Conservation (phyloP, 1,140 invertebrate species). For the Drosophila bocqueti region DNA sequence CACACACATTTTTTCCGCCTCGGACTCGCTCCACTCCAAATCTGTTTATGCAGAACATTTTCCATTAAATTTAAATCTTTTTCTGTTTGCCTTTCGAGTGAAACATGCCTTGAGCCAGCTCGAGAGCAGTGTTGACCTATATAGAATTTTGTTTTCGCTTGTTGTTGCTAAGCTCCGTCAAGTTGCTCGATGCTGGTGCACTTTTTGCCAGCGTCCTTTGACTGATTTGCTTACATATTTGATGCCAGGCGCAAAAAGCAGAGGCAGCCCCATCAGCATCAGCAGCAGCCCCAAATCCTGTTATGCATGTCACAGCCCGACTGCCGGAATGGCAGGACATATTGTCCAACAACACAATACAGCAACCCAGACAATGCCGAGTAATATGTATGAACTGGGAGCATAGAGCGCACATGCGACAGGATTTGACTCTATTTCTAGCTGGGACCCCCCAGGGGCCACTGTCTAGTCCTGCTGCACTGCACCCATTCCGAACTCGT, state of each 20-base stretch:
- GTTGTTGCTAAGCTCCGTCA: constrained; percentile 36
- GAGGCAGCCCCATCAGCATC: constrained; percentile 19
- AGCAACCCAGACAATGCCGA: constrained; percentile 42
- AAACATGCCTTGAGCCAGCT: constrained; percentile 31
- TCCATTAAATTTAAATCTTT: constrained; percentile 49
- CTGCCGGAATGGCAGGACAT: constrained; percentile 25
- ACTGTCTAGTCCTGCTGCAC: constrained; percentile 7
- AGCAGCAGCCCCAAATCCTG: constrained; percentile 54
- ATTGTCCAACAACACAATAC: constrained; percentile 29
- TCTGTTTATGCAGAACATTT: constrained; percentile 46
- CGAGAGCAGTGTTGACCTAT: constrained; percentile 35
- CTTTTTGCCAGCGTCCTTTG: constrained; percentile 48
- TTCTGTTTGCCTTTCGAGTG: constrained; percentile 28
- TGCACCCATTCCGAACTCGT: constrained; percentile 8
- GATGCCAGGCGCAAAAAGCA: constrained; percentile 48
- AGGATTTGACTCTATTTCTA: constrained; percentile 26
- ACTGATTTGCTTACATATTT: constrained; percentile 70
- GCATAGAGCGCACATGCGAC: constrained; percentile 4
- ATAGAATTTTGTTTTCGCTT: constrained; percentile 37
- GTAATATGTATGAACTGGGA: constrained; percentile 36
- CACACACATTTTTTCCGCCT: constrained; percentile 2
- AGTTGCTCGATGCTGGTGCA: constrained; percentile 42
- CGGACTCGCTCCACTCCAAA: constrained; percentile 19
- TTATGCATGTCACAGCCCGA: constrained; percentile 66
- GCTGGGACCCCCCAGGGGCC: constrained; percentile 5